Base-by-base conservation (phyloP, 2,113 vertebrate genomes). In the Oreochromis niloticus region DNA sequence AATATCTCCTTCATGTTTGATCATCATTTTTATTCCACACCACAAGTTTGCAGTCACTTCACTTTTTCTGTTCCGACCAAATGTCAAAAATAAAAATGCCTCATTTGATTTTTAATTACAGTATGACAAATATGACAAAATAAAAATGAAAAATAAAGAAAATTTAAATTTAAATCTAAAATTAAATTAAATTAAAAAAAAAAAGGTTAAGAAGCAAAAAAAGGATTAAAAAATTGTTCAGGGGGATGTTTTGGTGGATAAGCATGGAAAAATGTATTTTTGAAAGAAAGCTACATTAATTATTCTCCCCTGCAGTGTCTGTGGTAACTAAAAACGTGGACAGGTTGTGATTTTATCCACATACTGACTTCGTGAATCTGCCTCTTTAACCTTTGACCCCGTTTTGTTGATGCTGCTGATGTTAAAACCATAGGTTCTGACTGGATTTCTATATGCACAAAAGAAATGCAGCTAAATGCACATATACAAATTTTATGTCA, bases 11-110 rank as follows among this genome's bases (percentile, higher is more conserved):
- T 93, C 88, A 89, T 81, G 89, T 95, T 94, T 93, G 85, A 94
- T 94, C 94, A 93, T 93, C 39, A 30, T 93, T 95, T 81, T 92
- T 87, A 94, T 93, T 94, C 91, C 93, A 96, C 94, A 95, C 92
- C 93, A 94, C 93, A 94, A 91, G 88, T 91, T 91, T 90, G 92
- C 88, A 92, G 50, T 94, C 83, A 91, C 78, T 83, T 93, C 87
- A 90, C 86, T 91, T 87, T 95, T 92, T 91, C 88, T 88, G 75
- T 92, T 91, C 75, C 83, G 92, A 91, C 85, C 84, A 92, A 94
- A 93, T 89, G 80, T 79, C 85, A 83, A 85, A 87, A 93, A 85
- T 54, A 92, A 93, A 91, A 90, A 91, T 46, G 75, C 80, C 84
- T 92, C 46, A 82, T 88, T 90, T 80, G 43, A 83, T 75, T 86